Evolutionary conservation across 2,888 invertebrate species (phyloP), one percentile per base, ranked within the genome.

Genomic region (Xanthia togata): DNA sequence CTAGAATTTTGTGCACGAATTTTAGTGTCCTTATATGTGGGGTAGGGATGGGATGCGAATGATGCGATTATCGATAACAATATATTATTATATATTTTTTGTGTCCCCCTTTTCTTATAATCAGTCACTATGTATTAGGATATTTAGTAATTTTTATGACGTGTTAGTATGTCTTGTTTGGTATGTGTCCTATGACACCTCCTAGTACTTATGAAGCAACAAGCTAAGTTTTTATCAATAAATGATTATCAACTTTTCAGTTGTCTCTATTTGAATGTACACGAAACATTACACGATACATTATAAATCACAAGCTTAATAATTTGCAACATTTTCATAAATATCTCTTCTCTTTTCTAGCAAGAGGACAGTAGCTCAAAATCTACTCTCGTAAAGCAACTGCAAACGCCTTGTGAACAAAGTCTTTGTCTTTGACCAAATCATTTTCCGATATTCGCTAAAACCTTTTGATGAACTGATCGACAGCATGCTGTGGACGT

Each of bases 1-100:
- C 87, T 87, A 83, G 88, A 86, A 86, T 88, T 87, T 84, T 88
- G 88, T 81, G 87, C 88, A 87, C 82, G 84, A 88, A 88, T 88
- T 88, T 88, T 88, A 88, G 88, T 87, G 81, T 88, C 82, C 87
- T 88, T 88, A 88, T 88, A 88, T 86, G 87, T 88, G 78, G 11
- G 11, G 3, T 82, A 88, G 79, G 69, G 87, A 69, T 76, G 86
- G 69, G 78, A 67, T 1, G 12, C 84, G 69, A 71, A 70, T 0
- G 11, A 31, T n/a, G 5, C 26, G n/a, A 9, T 72, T 77, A 73
- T 85, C 83, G 85, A 85, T 41, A 41, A 11, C 0, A 41, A 9
- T 41, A 9, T 38, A 38, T 38, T 38, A 38, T 38, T 38, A 38
- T 38, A 38, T 41, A 0, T 41, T 41, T 41, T 41, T 41, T 41